Evolutionary conservation across 2,797 vertebrate species (phyloP), one percentile per base, ranked within the genome.

Genomic region (Sebastes minor): DNA sequence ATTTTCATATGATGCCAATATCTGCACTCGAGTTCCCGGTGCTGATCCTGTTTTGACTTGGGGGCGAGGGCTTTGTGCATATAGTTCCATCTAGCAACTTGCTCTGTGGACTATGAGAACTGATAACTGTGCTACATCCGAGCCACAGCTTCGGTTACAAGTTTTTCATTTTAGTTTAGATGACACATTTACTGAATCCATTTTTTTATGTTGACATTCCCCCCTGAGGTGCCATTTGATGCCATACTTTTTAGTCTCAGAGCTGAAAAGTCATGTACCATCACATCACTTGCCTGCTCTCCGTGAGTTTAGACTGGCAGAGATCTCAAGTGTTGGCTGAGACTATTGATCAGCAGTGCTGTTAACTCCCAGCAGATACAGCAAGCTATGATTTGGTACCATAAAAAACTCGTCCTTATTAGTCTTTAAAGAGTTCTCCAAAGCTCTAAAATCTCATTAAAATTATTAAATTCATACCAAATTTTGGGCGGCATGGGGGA

Each of bases 381-480:
- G 27, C 35, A 23, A 23, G 69, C 35, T 74, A 22, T 7, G 2
- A 76, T 68, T 76, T 76, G 38, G 32, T 33, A 49, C 13, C 1
- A 32, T 71, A 16, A 78, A 46, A 73, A 57, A 71, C 1, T 64
- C 16, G 18, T 70, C 27, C 56, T 76, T 35, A 57, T 65, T 69
- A 55, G 22, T 2, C 42, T 68, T 57, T 65, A 55, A 71, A 52
- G 59, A 67, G 22, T 59, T 73, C 14, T 46, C 32, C 28, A 22
- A 11, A 61, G 22, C 38, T 81, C 25, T 66, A 23, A 71, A 72
- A 42, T 78, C 8, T 76, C 64, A 74, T 46, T 18, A 32, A 42
- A 16, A 11, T 14, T 27, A 46, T 75, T 56, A 69, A 32, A 82
- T 88, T 78, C 71, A 49, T 8, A 28, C 32, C 1, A 61, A 1